Conservation (phyloP, 2,797 vertebrate genomes). For the Gouania willdenowi region DNA sequence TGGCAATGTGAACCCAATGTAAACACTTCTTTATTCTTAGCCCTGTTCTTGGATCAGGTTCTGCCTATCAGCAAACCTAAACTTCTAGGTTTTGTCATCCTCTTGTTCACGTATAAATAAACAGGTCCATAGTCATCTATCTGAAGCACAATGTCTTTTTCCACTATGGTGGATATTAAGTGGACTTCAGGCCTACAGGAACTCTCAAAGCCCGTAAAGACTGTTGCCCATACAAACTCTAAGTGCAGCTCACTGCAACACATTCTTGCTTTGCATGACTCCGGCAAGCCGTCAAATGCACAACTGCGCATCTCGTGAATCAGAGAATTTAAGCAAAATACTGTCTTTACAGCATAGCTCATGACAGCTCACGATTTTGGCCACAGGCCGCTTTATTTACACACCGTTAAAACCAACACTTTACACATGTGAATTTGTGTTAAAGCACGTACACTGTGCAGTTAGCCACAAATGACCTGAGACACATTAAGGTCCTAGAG, state of each 20-base stretch:
- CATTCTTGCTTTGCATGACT: constrained; percentile 21
- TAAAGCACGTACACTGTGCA: constrained; percentile 28
- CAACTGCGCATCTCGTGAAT: constrained; percentile 30
- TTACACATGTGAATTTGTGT: constrained; percentile 18
- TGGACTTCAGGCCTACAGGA: constrained; percentile 37
- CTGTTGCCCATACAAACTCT: too few relatives aligned
- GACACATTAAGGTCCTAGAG: constrained; percentile 11
- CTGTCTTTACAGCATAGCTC: constrained; percentile 15
- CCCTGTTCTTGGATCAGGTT: too few relatives aligned
- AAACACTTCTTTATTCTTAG: too few relatives aligned
- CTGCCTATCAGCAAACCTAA: too few relatives aligned
- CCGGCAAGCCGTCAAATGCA: neutral
- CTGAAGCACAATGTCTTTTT: constrained; percentile 42
- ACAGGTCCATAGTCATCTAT: constrained; percentile 23
- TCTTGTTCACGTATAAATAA: too few relatives aligned
- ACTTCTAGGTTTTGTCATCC: too few relatives aligned
- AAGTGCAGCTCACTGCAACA: constrained; percentile 18
- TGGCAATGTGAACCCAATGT: too few relatives aligned
- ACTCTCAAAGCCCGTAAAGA: constrained; percentile 20
- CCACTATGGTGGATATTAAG: constrained; percentile 15
- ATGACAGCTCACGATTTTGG: constrained; percentile 17
- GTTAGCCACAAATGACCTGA: constrained; percentile 5
- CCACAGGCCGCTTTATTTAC: constrained; percentile 34
- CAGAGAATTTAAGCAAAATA: constrained; percentile 22
- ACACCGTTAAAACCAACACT: constrained; percentile 30